Evolutionary conservation across 2,113 vertebrate species (phyloP).

Genomic region (Psammodynastes pulverulentus): DNA sequence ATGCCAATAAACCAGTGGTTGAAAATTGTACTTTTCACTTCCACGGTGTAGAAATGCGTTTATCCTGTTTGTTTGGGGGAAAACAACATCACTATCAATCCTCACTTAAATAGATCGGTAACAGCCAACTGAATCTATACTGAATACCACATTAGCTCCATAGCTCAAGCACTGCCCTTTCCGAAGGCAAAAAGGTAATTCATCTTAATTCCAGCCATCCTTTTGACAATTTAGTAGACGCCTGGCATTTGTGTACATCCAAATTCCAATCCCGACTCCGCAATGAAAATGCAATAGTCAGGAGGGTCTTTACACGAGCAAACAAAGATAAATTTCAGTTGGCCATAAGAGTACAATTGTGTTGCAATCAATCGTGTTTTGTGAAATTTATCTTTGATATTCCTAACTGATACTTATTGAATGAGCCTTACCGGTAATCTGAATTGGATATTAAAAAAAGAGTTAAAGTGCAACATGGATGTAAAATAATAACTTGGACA

Average conservation of each 20-base stretch:
- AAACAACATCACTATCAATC: slow-evolving; percentile 7
- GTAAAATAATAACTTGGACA: slow-evolving; percentile 7
- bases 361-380: background rate
- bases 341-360: background rate
- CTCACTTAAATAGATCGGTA: slow-evolving; percentile 30
- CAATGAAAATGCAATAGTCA: background rate
- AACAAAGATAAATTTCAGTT: background rate
- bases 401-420: background rate
- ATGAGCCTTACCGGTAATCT: background rate
- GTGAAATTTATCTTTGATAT: background rate
- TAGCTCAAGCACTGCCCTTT: background rate
- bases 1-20: slow-evolving; percentile 32
- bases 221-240: background rate
- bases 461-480: slow-evolving; percentile 23
- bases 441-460: slow-evolving; percentile 13
- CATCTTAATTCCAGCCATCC: background rate
- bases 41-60: slow-evolving; percentile 53
- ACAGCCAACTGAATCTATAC: slow-evolving; percentile 20
- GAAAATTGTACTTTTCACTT: slow-evolving; percentile 72
- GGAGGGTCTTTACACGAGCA: background rate
- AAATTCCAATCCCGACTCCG: background rate
- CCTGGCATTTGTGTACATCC: background rate
- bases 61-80: slow-evolving; percentile 59
- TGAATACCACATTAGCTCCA: background rate
- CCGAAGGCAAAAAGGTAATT: fast-evolving